These are phyloP conservation scores for Catocala nupta DNA, from an alignment of 2,888 invertebrate species.

Conservation along the genomic window DNA sequence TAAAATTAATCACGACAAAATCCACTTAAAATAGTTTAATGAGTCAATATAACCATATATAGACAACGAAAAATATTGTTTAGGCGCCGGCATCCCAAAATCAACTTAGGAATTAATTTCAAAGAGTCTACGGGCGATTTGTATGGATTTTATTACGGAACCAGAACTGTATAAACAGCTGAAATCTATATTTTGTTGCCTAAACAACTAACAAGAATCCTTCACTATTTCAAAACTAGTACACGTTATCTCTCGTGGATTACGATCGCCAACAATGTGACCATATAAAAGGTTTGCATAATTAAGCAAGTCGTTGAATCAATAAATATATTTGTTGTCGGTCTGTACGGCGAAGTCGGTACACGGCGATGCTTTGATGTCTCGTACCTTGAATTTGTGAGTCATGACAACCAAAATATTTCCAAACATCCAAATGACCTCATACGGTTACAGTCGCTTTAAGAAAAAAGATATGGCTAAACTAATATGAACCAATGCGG, in stretches of 20 bases:
- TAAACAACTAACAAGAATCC: not conserved
- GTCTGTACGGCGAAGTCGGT: conserved; percentile 27
- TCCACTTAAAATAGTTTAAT: no score
- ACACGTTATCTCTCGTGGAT: conserved; percentile 22
- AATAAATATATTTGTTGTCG: conserved; percentile 49
- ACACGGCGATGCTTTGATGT: conserved; percentile 56
- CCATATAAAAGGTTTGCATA: conserved; percentile 42
- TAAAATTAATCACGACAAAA: no score
- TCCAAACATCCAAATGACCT: conserved; percentile 69
- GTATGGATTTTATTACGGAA: no score
- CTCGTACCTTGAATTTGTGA: conserved; percentile 58
- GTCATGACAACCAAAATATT: conserved; percentile 60
- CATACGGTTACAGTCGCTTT: conserved; percentile 64
- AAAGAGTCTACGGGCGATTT: no score
- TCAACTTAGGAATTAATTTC: no score
- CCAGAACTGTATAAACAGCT: not conserved
- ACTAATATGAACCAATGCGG: conserved; percentile 48
- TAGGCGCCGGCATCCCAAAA: no score
- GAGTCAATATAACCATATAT: no score
- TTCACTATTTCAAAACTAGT: conserved; percentile 2
- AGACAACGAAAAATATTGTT: no score
- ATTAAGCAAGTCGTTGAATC: conserved; percentile 55
- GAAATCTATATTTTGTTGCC: not conserved
- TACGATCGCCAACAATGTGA: conserved; percentile 24
- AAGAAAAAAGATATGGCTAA: conserved; percentile 59